These are phyloP conservation scores for Dicrurus megarhynchus DNA, from an alignment of 2,113 vertebrate genomes.

Conservation along the genomic window DNA sequence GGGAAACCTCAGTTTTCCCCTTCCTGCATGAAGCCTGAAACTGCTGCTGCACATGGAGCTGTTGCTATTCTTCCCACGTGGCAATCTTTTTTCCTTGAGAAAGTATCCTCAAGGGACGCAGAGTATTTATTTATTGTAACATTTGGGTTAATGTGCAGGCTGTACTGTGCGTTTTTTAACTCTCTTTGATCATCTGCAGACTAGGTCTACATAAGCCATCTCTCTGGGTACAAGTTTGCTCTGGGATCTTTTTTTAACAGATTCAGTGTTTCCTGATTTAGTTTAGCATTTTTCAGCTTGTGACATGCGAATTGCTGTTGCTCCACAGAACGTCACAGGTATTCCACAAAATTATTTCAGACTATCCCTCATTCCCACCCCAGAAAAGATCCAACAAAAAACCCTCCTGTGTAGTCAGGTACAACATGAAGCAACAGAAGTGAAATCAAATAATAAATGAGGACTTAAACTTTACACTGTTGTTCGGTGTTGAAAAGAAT, in stretches of 20 bases:
- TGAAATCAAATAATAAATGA: background rate
- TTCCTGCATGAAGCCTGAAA: background rate
- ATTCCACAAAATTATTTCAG: background rate
- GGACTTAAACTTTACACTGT: background rate
- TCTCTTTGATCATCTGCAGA: background rate
- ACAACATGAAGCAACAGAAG: background rate
- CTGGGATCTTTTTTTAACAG: background rate
- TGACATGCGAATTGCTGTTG: background rate
- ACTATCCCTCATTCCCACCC: fast-evolving
- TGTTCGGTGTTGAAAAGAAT: background rate
- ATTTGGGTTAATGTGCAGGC: background rate
- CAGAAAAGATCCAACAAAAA: background rate
- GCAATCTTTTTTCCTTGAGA: background rate
- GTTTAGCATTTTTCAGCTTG: background rate
- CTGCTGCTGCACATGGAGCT: background rate
- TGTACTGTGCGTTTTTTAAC: background rate
- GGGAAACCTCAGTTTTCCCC: background rate
- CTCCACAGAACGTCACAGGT: background rate
- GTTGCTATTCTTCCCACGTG: background rate
- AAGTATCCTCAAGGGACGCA: background rate
- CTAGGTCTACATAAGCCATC: background rate
- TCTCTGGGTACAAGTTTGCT: background rate
- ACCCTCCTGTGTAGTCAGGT: background rate
- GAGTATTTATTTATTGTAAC: background rate
- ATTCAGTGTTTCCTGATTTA: background rate